Conservation (phyloP, 2,113 vertebrate genomes). For the Peromyscus maniculatus region DNA sequence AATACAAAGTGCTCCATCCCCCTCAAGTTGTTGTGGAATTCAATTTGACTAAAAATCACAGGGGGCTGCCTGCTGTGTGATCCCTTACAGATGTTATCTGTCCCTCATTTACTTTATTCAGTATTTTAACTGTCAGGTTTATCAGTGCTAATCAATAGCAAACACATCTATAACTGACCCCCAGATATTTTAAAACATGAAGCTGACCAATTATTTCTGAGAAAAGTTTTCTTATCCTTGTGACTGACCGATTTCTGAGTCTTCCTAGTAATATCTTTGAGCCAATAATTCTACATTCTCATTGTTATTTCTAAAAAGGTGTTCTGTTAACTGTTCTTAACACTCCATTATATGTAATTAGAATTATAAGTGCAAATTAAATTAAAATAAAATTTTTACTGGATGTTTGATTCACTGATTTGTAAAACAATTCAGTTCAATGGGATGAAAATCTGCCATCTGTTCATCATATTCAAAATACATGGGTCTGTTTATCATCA, state of each 20-base stretch:
- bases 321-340: constrained; percentile 46
- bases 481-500: neutral
- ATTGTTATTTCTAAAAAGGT: constrained; percentile 59
- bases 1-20: constrained; percentile 25
- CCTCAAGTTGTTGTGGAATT: constrained; percentile 69
- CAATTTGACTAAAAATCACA: constrained; percentile 47
- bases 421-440: constrained; percentile 53
- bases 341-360: constrained; percentile 59
- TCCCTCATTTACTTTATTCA: neutral
- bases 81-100: neutral
- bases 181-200: constrained; percentile 48
- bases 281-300: constrained; percentile 15
- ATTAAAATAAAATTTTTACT: constrained; percentile 68
- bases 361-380: constrained; percentile 40
- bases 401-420: constrained; percentile 45
- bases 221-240: constrained; percentile 56
- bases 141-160: neutral
- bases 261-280: constrained; percentile 53
- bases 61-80: constrained; percentile 24
- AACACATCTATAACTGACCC: neutral
- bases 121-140: neutral
- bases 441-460: constrained; percentile 52
- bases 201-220: constrained; percentile 51
- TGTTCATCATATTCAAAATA: constrained; percentile 51
- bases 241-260: constrained; percentile 36